Evolutionary conservation across 2,888 invertebrate species (phyloP), one percentile per base, ranked within the genome.

Genomic region (Lapara coniferarum): DNA sequence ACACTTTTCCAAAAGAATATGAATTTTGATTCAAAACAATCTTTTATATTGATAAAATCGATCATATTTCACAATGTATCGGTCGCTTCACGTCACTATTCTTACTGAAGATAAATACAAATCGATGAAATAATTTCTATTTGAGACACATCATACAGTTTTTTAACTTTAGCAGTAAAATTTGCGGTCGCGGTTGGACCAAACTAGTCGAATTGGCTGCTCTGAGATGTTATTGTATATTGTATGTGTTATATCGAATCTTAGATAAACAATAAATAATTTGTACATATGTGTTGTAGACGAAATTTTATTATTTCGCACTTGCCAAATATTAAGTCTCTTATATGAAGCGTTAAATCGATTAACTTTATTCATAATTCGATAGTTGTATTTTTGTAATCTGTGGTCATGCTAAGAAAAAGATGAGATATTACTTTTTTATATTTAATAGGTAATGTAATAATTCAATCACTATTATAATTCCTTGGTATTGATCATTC

Each of bases 131-230:
- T 37, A 59, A 16, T 12, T 12, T 5, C 16, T 12, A 56, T 25
- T 44, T 14, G 14, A n/a, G 46, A 16, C 16, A 56, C 16, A 7
- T 58, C 10, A n/a, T n/a, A 12, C n/a, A 37, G 30, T 56, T 52
- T 69, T 71, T 77, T 73, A 71, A 76, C 77, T 80, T 75, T 74
- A 75, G 73, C 74, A 75, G 73, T 76, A 58, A 68, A 30, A 30
- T 67, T 73, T 72, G 53, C 68, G 81, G 81, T 80, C 79, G 67
- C 55, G 19, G 56, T 71, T 49, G 71, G 80, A 78, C 78, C 77
- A 75, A 74, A 71, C 84, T 86, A 86, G 85, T 86, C 85, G 77
- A 79, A 78, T 75, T 76, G 59, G 72, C 71, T 75, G 74, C 72
- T 77, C 73, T 75, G 73, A 73, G 75, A 75, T 78, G 71, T 72